A percentile compares a stretch with the other conserved stretches of the same genome.
phyloP scores from a whole-genome alignment of 2,888 invertebrate species.

The Camptogramma bilineatum region DNA sequence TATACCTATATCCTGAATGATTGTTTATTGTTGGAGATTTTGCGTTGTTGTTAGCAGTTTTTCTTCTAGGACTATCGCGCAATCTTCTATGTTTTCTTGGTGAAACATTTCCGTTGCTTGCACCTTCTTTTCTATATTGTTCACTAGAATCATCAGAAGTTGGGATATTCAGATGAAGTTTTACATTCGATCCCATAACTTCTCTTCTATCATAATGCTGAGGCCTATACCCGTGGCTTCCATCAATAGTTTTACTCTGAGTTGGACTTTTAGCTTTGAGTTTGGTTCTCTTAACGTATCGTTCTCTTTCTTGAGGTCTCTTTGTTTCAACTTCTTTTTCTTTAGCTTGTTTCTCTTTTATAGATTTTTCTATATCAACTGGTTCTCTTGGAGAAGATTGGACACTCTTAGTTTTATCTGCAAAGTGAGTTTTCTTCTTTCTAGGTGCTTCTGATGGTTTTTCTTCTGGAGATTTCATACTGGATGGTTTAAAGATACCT shows the following conservation, averaged over 20 bases:
- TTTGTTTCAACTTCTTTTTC: constrained; percentile 73
- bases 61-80: constrained; percentile 88
- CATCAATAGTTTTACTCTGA: constrained; percentile 70
- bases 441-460: constrained; percentile 64
- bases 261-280: constrained; percentile 81
- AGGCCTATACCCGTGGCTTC: constrained; percentile 65
- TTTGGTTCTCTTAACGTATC: constrained; percentile 80
- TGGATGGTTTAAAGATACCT: constrained; percentile 60
- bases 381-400: constrained; percentile 76
- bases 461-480: constrained; percentile 75
- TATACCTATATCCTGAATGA: constrained; percentile 76
- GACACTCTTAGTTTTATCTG: constrained; percentile 76
- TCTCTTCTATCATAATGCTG: constrained; percentile 83
- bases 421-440: constrained; percentile 81
- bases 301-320: constrained; percentile 75
- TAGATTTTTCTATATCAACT: constrained; percentile 70
- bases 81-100: constrained; percentile 87
- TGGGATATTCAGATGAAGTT: constrained; percentile 84
- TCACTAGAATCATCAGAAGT: constrained; percentile 87
- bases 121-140: constrained; percentile 79
- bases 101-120: constrained; percentile 80
- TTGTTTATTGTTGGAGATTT: constrained; percentile 83
- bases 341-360: constrained; percentile 72
- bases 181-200: constrained; percentile 77
- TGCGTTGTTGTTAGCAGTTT: constrained; percentile 83